Base-by-base conservation (phyloP, 2,888 invertebrate genomes). In the Rotaria magnacalcarata region DNA sequence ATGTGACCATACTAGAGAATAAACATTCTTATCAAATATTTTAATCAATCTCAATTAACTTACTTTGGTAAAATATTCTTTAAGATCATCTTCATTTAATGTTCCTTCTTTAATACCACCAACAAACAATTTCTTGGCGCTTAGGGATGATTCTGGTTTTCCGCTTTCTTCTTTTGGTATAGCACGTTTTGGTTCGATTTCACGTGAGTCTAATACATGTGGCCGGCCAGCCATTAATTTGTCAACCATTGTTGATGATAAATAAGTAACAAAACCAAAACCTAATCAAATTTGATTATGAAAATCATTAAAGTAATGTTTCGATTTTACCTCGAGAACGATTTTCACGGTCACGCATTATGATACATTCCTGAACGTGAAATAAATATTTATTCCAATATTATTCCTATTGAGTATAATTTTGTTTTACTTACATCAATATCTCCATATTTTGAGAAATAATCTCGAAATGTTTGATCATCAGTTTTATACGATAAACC, bases 101-200 rank as follows among this genome's bases (percentile, higher is more conserved):
- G 67, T 67, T 85, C 96, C 96, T n/a, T 80, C 80, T 47, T 47
- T 47, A 47, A 80, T 80, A 1, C 80, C 80, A 47, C 80, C 80
- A 80, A 80, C 80, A n/a, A 80, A 80, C 19, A 80, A 80, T 80
- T 80, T 47, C 47, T 96, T 96, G 0, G 96, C 96, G 0, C 96
- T 96, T 1, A 95, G 95, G 85, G 90, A 89, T 0, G 96, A 95
- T 92, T 96, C 96, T 1, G 96, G 96, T 87, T 95, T 93, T 87
- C 95, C 95, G 88, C 96, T 90, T 87, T 91, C 91, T 80, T 80
- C 80, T 47, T 47, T 80, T 41, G 80, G 80, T 47, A 80, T 47
- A n/a, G 80, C 80, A 5, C 80, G 43, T 80, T 80, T 80, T n/a
- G 80, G 80, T 80, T 80, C 80, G 10, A 80, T 80, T 80, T 80